Percentiles rank a stretch among this genome's conserved stretches.
Evolutionary conservation across 2,888 invertebrate species (phyloP).

Genomic region (Lycaena phlaeas): DNA sequence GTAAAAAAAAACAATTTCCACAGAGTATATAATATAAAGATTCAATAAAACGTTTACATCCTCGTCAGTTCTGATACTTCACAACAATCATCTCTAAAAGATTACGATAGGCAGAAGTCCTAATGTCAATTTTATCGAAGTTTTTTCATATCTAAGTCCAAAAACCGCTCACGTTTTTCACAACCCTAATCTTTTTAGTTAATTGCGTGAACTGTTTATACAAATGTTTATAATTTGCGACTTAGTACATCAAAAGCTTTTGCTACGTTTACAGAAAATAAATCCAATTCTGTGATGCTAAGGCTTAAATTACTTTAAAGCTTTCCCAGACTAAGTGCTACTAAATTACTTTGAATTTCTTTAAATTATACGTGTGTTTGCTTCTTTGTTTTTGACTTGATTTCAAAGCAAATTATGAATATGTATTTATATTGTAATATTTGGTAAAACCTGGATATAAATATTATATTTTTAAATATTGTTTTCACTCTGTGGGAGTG

Average conservation of each 20-base stretch:
- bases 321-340: background rate
- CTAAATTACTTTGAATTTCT: conserved; percentile 1
- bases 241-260: conserved; percentile 41
- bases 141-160: too few relatives aligned
- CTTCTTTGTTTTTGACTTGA: background rate
- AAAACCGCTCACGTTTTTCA: too few relatives aligned
- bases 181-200: conserved; percentile 16
- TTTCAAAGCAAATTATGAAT: conserved; percentile 1
- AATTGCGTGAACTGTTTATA: conserved; percentile 29
- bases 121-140: too few relatives aligned
- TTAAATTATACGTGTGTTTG: conserved; percentile 6
- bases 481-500: too few relatives aligned
- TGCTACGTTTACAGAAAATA: background rate
- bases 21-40: too few relatives aligned
- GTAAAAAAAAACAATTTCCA: too few relatives aligned
- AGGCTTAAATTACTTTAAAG: background rate
- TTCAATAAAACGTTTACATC: too few relatives aligned
- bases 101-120: too few relatives aligned
- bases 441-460: too few relatives aligned
- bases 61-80: too few relatives aligned
- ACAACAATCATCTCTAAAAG: too few relatives aligned
- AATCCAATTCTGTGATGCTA: background rate
- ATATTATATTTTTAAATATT: too few relatives aligned
- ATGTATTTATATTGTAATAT: background rate
- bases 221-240: conserved; percentile 46